A percentile compares a stretch with the other conserved stretches of the same genome.
phyloP scores from a whole-genome alignment of 2,797 vertebrate species.

The Arrhamphus sclerolepis region DNA sequence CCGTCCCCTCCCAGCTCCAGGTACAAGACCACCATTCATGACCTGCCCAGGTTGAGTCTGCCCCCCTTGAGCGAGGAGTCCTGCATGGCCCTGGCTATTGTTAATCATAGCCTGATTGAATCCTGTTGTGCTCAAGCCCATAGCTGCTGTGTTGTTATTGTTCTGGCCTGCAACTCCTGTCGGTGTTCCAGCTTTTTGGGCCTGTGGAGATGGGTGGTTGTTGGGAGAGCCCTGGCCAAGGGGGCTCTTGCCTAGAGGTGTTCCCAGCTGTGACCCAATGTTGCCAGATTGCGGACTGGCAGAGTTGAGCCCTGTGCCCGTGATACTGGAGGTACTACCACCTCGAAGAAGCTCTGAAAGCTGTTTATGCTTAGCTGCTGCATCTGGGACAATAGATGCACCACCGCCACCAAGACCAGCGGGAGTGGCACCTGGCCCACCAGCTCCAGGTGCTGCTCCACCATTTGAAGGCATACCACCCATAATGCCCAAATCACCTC shows the following conservation, averaged over 20 bases:
- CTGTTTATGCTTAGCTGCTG: slow-evolving; percentile 97
- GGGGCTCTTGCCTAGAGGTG: slow-evolving; percentile 90
- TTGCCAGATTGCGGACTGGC: slow-evolving; percentile 85
- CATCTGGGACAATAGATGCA: slow-evolving; percentile 86
- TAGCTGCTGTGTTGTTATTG: slow-evolving; percentile 81
- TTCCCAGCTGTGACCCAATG: slow-evolving; percentile 86
- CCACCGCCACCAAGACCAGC: slow-evolving; percentile 33
- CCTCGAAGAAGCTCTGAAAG: slow-evolving; percentile 95
- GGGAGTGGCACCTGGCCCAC: slow-evolving; percentile 52
- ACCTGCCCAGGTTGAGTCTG: slow-evolving; percentile 89
- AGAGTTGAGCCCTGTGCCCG: slow-evolving; percentile 83
- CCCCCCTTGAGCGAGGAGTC: slow-evolving; percentile 86
- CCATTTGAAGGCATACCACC: slow-evolving; percentile 81
- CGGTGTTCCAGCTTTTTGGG: slow-evolving; percentile 90
- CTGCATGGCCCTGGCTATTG: slow-evolving; percentile 87
- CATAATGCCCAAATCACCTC: slow-evolving; percentile 87
- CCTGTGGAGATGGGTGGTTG: slow-evolving; percentile 86
- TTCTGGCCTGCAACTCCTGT: slow-evolving; percentile 82
- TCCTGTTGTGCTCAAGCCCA: slow-evolving; percentile 88
- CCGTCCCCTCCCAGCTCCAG: slow-evolving; percentile 88
- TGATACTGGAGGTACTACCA: slow-evolving; percentile 83
- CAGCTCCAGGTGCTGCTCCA: slow-evolving; percentile 61
- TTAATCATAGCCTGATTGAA: slow-evolving; percentile 93
- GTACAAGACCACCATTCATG: slow-evolving; percentile 93
- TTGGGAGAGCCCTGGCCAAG: slow-evolving; percentile 87